Percentiles rank a stretch among this genome's conserved stretches.
Conservation (phyloP, 1,140 invertebrate species). For the Drosophila bocki region DNA sequence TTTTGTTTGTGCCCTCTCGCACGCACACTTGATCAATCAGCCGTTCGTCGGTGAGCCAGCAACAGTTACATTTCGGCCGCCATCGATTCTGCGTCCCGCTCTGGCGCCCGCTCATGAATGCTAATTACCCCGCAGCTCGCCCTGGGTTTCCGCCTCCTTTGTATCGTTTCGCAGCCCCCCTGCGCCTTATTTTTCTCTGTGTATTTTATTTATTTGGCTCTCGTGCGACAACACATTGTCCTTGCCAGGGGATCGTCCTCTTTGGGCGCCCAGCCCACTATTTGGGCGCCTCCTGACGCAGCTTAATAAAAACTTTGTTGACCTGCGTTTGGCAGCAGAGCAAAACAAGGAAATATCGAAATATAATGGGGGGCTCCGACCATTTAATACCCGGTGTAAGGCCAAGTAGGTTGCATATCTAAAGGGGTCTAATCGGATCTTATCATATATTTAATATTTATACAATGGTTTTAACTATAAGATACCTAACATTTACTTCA, state of each 20-base stretch:
- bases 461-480: not conserved
- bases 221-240: constrained; percentile 68
- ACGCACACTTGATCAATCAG: constrained; percentile 47
- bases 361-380: not conserved
- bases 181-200: constrained; percentile 10
- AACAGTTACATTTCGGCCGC: constrained; percentile 69
- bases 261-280: constrained; percentile 22
- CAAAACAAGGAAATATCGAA: constrained; percentile 15
- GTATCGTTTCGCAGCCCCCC: constrained; percentile 7
- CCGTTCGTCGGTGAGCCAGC: constrained; percentile 56
- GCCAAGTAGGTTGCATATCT: not conserved
- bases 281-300: constrained; percentile 48
- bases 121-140: constrained; percentile 68
- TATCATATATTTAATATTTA: not conserved
- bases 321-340: constrained; percentile 68
- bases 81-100: constrained; percentile 57
- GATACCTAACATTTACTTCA: not conserved
- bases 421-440: not conserved
- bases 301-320: constrained; percentile 79
- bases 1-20: constrained; percentile 69
- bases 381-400: constrained; percentile 12
- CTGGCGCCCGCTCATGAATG: constrained; percentile 74
- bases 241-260: constrained; percentile 52
- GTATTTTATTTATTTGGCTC: constrained; percentile 74
- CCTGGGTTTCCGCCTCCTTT: constrained; percentile 48